These are phyloP conservation scores for Cyphomyrus discorhynchus DNA, from an alignment of 2,113 vertebrate genomes.

Conservation along the genomic window DNA sequence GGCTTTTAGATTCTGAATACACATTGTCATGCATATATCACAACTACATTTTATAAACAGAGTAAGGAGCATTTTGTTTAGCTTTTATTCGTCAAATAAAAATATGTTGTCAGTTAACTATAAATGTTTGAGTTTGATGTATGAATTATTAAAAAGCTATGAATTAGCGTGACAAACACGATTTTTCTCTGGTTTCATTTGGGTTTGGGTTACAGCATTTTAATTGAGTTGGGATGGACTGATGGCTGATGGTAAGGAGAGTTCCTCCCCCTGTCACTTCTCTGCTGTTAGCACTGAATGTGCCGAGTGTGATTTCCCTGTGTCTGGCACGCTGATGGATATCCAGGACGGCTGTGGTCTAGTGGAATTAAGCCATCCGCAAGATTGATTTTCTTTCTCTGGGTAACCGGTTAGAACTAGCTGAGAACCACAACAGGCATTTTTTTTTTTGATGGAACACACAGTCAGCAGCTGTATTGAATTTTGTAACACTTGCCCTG, in stretches of 20 bases:
- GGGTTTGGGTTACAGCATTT: neutral
- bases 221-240: neutral
- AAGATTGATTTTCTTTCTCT: slow-evolving; percentile 31
- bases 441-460: slow-evolving; percentile 13
- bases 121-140: neutral
- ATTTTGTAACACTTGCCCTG: slow-evolving; percentile 32
- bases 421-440: slow-evolving; percentile 28
- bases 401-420: slow-evolving; percentile 48
- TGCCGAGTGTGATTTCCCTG: slow-evolving; percentile 23
- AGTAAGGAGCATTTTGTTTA: neutral
- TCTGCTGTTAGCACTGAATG: slow-evolving; percentile 16
- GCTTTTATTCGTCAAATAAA: neutral
- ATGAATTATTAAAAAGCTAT: slow-evolving; percentile 3
- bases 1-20: neutral
- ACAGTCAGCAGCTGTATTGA: slow-evolving; percentile 33
- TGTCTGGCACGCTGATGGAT: slow-evolving; percentile 25
- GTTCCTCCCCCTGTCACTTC: neutral
- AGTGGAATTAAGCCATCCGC: slow-evolving; percentile 28
- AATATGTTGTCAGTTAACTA: neutral
- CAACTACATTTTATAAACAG: neutral
- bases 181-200: neutral
- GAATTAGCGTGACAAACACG: neutral
- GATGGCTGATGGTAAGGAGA: neutral
- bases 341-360: slow-evolving; percentile 24
- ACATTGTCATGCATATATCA: neutral